Evolutionary conservation across 2,113 vertebrate genomes (phyloP).

Genomic region (Rhinoptilus africanus): DNA sequence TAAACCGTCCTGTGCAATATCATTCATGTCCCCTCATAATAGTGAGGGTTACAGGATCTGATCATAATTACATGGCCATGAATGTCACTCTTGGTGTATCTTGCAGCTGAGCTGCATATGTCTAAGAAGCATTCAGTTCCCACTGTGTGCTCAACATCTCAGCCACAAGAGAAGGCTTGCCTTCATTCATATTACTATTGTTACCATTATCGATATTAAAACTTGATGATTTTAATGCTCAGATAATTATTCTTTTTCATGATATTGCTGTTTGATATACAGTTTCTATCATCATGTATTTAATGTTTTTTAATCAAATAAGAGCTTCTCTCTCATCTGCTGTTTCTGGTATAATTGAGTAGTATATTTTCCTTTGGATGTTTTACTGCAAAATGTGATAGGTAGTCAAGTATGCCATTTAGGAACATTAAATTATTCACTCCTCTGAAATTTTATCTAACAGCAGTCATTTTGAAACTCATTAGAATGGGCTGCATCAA

Average conservation of each 20-base stretch:
- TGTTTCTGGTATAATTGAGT: neutral
- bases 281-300: neutral
- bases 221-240: neutral
- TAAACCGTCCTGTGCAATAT: neutral
- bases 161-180: neutral
- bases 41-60: neutral
- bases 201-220: neutral
- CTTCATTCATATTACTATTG: neutral
- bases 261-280: neutral
- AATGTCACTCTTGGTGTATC: neutral
- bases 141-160: neutral
- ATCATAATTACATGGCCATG: neutral
- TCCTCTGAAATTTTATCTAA: slow-evolving; percentile 27
- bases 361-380: slow-evolving; percentile 5
- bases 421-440: slow-evolving; percentile 40
- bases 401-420: slow-evolving; percentile 23
- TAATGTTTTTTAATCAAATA: neutral
- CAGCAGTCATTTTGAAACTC: slow-evolving; percentile 6
- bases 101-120: neutral
- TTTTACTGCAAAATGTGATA: slow-evolving; percentile 4
- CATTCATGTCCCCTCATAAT: neutral
- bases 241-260: neutral
- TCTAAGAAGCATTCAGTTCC: neutral
- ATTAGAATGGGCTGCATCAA: slow-evolving; percentile 15
- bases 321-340: neutral